Base-by-base conservation (phyloP, 1,140 invertebrate species). In the Meloidogyne chitwoodi region DNA sequence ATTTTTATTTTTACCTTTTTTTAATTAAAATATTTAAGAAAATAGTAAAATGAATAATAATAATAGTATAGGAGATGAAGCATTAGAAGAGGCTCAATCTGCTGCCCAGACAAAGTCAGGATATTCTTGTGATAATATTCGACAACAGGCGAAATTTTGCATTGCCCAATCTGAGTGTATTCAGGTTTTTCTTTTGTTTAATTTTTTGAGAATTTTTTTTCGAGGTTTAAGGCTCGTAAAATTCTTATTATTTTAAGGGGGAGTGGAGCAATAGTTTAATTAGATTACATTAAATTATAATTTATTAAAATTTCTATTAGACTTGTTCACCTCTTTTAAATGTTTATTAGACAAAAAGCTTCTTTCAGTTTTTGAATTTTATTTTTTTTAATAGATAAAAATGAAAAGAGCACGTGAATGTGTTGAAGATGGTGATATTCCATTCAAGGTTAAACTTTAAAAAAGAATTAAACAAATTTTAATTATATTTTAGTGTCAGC, bases 371-470 rank as follows among this genome's bases (percentile, higher is more conserved):
- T 34, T 70, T 41, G 1, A 56, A 70, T 14, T 38, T 70, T 19
- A 11, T 68, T 72, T 62, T 0, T 62, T 14, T 14, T 10, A 26
- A 26, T 5, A n/a, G n/a, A n/a, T n/a, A n/a, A n/a, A n/a, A n/a
- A n/a, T n/a, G n/a, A n/a, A n/a, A 29, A 73, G 38, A 22, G 71
- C 71, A 8, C 41, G 38, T 10, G 71, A 73, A 64, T 73, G 71
- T n/a, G 56, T 56, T 12, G 71, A 73, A 16, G 56, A 65, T 29
- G 8, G 24, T 14, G 41, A 61, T 6, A 11, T 73, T 61, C 71
- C 71, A 8, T 11, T 4, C 4, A 24, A 56, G 1, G 48, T 56
- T 12, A 14, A 48, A 14, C 16, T 41, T 41, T 41, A 14, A 41
- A 41, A 14, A 14, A 41, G 16, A 14, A 14, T 41, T 12, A 14